phyloP scores from a whole-genome alignment of 2,113 vertebrate species.

The Entomyzon cyanotis region DNA sequence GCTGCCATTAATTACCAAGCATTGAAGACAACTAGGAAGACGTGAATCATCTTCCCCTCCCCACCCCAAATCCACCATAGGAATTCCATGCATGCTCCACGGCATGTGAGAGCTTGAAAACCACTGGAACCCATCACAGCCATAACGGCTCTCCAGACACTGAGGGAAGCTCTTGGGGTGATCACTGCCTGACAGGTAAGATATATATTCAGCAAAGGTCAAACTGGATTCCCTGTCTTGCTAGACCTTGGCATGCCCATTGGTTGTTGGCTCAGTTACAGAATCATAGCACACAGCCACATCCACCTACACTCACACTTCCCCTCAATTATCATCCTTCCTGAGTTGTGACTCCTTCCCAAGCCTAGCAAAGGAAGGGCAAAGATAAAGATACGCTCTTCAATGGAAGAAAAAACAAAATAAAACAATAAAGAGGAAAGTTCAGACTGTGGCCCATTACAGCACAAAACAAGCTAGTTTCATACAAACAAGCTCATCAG shows the following conservation, averaged over 20 bases:
- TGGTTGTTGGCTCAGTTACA: neutral
- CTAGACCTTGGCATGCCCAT: neutral
- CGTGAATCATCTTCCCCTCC: constrained; percentile 36
- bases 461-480: neutral
- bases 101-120: neutral
- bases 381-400: neutral
- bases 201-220: accelerated
- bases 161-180: neutral
- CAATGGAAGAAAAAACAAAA: neutral
- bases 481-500: neutral
- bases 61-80: neutral
- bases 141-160: accelerated
- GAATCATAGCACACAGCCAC: neutral
- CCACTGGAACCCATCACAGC: accelerated
- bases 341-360: neutral
- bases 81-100: neutral
- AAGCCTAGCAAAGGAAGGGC: neutral
- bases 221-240: neutral
- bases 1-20: constrained; percentile 7
- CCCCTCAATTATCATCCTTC: neutral
- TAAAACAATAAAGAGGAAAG: neutral
- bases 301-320: neutral
- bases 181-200: neutral
- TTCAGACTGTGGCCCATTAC: neutral
- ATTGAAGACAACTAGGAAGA: neutral